A percentile compares a stretch with the other conserved stretches of the same genome.
Conservation (phyloP, 2,888 invertebrate genomes). For the Cataglyphis albicans region DNA sequence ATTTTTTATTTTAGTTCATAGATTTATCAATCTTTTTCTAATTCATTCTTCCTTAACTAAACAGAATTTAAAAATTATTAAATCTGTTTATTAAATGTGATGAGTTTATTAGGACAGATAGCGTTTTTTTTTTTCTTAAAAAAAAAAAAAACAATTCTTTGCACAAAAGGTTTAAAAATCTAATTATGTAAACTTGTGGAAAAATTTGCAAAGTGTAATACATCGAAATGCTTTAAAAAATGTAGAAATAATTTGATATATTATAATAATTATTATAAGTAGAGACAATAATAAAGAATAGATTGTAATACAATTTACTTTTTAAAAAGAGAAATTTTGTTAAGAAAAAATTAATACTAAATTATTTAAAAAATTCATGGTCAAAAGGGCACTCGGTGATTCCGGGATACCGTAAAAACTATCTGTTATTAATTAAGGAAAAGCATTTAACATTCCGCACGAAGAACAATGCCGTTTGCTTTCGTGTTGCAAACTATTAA, state of each 20-base stretch:
- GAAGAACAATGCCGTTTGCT: slow-evolving; percentile 28
- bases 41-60: neutral
- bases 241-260: neutral
- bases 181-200: neutral
- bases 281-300: neutral
- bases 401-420: neutral
- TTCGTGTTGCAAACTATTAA: slow-evolving; percentile 42
- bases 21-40: neutral
- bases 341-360: neutral
- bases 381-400: neutral
- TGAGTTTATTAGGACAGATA: neutral
- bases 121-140: neutral
- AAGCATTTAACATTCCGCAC: slow-evolving; percentile 42
- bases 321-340: neutral
- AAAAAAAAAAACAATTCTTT: neutral
- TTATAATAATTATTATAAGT: neutral
- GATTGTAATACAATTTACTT: neutral
- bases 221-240: neutral
- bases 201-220: neutral
- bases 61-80: neutral
- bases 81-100: neutral
- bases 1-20: neutral
- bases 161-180: neutral
- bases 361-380: neutral
- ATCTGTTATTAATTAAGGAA: slow-evolving; percentile 21